These are phyloP conservation scores for Thamnophis sirtalis DNA, from an alignment of 2,113 vertebrate species.

Conservation along the genomic window DNA sequence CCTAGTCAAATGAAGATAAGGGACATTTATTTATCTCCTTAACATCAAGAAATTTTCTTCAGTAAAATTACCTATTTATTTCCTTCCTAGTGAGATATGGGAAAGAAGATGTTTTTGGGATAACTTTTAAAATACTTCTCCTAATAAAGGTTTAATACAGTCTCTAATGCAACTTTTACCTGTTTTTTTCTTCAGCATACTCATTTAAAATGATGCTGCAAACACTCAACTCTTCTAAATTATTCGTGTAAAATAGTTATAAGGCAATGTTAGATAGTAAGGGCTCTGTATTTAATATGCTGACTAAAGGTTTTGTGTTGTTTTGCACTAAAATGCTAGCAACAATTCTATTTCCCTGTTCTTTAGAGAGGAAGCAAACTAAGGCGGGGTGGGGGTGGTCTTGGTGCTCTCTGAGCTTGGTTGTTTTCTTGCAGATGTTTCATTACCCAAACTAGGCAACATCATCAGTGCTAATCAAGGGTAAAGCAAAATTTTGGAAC, in stretches of 20 bases:
- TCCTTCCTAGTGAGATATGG: background rate
- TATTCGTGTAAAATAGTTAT: background rate
- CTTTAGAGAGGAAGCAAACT: background rate
- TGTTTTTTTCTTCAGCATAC: background rate
- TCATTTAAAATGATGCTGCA: background rate
- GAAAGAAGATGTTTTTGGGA: background rate
- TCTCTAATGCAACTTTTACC: background rate
- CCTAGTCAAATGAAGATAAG: background rate
- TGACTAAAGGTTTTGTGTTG: background rate
- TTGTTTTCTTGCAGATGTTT: too few species aligned
- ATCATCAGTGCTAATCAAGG: background rate
- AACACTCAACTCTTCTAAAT: background rate
- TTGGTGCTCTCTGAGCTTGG: background rate
- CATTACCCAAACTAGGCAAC: background rate
- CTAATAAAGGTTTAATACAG: background rate
- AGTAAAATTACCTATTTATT: background rate
- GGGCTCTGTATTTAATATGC: background rate
- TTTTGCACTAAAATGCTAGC: background rate
- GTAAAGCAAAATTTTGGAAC: background rate
- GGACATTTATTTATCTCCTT: background rate
- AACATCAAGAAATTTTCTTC: background rate
- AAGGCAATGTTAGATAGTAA: background rate
- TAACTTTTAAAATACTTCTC: background rate
- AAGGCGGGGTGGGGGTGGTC: too few species aligned
- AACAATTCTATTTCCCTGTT: background rate